Percentiles rank a stretch among this genome's conserved stretches.
Conservation (phyloP, 2,888 invertebrate species). For the Dryomyza anilis region DNA sequence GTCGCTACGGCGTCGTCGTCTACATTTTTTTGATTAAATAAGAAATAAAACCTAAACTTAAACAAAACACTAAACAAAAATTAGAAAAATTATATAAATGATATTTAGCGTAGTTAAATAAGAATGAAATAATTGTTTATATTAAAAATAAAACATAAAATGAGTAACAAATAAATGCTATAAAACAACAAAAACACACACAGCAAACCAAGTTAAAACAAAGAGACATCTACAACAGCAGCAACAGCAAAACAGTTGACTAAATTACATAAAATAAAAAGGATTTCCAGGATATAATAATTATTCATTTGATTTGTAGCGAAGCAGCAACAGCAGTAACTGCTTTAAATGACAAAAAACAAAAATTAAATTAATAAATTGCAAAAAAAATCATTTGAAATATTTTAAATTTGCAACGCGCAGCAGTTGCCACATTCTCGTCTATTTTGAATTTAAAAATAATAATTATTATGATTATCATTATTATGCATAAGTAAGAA, state of each 20-base stretch:
- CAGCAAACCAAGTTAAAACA: background rate
- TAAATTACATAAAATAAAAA: too few relatives aligned
- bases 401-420: too few relatives aligned
- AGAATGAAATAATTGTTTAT: constrained; percentile 23
- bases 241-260: background rate
- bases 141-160: constrained; percentile 18
- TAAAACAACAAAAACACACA: constrained; percentile 1
- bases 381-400: too few relatives aligned
- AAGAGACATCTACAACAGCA: background rate
- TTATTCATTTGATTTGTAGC: too few relatives aligned
- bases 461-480: too few relatives aligned
- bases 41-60: constrained; percentile 13
- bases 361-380: too few relatives aligned
- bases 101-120: constrained; percentile 25
- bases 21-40: background rate
- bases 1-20: background rate
- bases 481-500: too few relatives aligned
- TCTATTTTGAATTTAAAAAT: constrained; percentile 2
- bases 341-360: too few relatives aligned
- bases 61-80: constrained; percentile 29
- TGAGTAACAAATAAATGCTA: constrained; percentile 7
- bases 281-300: background rate
- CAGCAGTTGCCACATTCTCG: too few relatives aligned
- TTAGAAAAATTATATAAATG: constrained; percentile 25
- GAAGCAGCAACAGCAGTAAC: too few relatives aligned